Evolutionary conservation across 2,797 vertebrate species (phyloP).

Genomic region (Gephyroberyx darwinii): DNA sequence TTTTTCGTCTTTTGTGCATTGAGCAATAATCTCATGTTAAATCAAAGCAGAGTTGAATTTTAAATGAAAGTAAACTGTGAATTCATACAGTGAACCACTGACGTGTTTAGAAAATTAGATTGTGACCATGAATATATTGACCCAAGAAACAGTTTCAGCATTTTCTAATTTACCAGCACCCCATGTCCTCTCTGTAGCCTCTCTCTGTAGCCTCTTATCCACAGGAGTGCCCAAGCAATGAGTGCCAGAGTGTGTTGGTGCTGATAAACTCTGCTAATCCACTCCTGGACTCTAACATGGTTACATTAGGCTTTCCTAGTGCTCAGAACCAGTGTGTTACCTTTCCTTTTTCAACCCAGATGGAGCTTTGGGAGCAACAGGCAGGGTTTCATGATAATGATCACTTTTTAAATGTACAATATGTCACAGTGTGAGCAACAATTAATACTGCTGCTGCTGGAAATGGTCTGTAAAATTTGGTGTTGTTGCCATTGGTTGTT

Average conservation of each 20-base stretch:
- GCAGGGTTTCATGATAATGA: slow-evolving; percentile 50
- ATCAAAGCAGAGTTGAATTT: slow-evolving; percentile 12
- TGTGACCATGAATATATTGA: slow-evolving; percentile 53
- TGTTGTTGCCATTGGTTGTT: slow-evolving; percentile 20
- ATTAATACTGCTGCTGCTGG: slow-evolving; percentile 48
- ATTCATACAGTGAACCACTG: slow-evolving; percentile 11
- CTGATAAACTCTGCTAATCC: slow-evolving; percentile 78
- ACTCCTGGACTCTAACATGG: slow-evolving; percentile 59
- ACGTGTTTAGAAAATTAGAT: slow-evolving; percentile 40
- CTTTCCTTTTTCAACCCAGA: slow-evolving; percentile 33
- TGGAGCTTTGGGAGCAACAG: slow-evolving; percentile 18
- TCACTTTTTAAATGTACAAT: slow-evolving; percentile 48
- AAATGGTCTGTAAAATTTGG: slow-evolving; percentile 41
- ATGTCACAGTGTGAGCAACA: slow-evolving; percentile 21
- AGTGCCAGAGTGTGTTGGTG: slow-evolving; percentile 62
- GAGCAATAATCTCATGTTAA: neutral
- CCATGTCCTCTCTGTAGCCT: slow-evolving; percentile 17
- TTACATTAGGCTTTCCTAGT: slow-evolving; percentile 36
- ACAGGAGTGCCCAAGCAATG: slow-evolving; percentile 41
- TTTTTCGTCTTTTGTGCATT: neutral
- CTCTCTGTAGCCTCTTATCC: slow-evolving; percentile 66
- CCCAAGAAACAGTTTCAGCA: slow-evolving; percentile 48
- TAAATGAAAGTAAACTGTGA: slow-evolving; percentile 12
- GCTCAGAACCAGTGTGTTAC: slow-evolving; percentile 42
- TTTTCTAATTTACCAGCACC: slow-evolving; percentile 64